These are phyloP conservation scores for Chrysolophus pictus DNA, from an alignment of 2,797 vertebrate species.

Conservation along the genomic window DNA sequence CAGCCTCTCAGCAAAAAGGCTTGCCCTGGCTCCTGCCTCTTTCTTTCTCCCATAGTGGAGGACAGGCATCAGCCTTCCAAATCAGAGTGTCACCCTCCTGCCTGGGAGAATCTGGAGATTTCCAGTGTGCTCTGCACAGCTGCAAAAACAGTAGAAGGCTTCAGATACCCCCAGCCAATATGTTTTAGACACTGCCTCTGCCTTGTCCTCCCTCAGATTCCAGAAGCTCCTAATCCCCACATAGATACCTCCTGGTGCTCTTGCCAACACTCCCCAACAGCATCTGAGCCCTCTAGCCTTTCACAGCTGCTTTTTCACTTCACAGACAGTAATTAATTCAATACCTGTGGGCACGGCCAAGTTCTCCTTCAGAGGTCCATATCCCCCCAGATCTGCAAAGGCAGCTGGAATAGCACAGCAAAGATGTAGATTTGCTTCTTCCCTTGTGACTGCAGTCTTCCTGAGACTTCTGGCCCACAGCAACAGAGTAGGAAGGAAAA, in stretches of 20 bases:
- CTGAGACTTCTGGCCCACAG: background rate
- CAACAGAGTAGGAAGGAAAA: background rate
- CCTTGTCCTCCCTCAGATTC: background rate
- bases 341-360: fast-evolving
- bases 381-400: fast-evolving
- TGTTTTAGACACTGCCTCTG: background rate
- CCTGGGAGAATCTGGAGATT: background rate
- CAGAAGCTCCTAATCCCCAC: background rate
- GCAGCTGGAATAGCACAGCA: background rate
- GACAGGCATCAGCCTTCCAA: background rate
- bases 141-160: background rate
- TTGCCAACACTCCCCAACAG: background rate
- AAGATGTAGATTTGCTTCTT: background rate
- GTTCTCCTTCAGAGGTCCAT: background rate
- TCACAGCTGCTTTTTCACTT: background rate
- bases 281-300: background rate
- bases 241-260: background rate
- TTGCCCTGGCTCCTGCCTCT: background rate
- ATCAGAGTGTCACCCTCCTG: fast-evolving
- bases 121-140: background rate
- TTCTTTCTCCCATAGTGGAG: background rate
- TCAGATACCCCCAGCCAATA: fast-evolving
- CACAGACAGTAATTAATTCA: background rate
- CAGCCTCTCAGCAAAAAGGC: background rate
- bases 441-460: fast-evolving